phyloP scores from a whole-genome alignment of 2,113 vertebrate genomes.

The Collichthys lucidus region DNA sequence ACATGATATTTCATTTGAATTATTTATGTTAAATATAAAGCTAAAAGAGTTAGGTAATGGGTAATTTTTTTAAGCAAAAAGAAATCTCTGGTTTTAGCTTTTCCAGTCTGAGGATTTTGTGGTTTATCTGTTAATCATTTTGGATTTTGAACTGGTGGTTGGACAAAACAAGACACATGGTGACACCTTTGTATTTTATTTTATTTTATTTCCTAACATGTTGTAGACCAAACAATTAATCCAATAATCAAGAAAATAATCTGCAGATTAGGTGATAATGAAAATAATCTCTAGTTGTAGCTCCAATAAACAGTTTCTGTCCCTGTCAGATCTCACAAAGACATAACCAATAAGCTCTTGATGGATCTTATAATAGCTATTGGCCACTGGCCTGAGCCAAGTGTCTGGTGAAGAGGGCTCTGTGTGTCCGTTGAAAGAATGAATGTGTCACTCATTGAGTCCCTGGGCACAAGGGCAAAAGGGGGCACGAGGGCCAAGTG shows the following conservation, averaged over 20 bases:
- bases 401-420: slow-evolving; percentile 74
- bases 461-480: slow-evolving; percentile 76
- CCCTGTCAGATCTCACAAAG: slow-evolving; percentile 39
- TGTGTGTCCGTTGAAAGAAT: slow-evolving; percentile 67
- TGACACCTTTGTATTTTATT: background rate
- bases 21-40: background rate
- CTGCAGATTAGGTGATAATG: background rate
- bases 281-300: background rate
- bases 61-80: no score
- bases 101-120: background rate
- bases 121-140: background rate
- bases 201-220: background rate
- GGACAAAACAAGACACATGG: background rate
- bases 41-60: background rate
- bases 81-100: background rate
- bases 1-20: background rate
- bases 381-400: slow-evolving; percentile 58
- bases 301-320: slow-evolving; percentile 1
- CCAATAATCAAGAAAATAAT: background rate
- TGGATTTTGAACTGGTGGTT: background rate
- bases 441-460: slow-evolving; percentile 80
- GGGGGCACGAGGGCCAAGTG: slow-evolving; percentile 76
- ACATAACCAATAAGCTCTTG: slow-evolving; percentile 31
- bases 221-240: background rate
- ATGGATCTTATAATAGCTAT: slow-evolving; percentile 66